Base-by-base conservation (phyloP, 2,888 invertebrate species). In the Phytoseiulus persimilis region DNA sequence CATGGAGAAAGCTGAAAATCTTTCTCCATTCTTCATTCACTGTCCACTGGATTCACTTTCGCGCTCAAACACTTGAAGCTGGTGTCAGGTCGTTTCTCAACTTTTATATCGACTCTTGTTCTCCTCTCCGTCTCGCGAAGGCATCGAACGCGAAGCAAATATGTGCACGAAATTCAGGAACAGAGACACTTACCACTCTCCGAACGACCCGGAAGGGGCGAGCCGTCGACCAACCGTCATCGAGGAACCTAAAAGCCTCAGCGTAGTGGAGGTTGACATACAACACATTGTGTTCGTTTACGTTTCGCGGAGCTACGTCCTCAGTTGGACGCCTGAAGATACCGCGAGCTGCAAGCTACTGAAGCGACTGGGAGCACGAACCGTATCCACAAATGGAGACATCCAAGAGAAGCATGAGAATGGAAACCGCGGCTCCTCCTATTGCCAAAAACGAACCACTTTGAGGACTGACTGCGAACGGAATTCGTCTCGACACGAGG, bases 1-100 rank as follows among this genome's bases (percentile, higher is more conserved):
- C 23, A 65, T 65, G 65, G 28, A 28, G 65, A 65, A 28, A 65
- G 65, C 65, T 65, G 65, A 65, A 65, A 65, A 28, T 87, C 87
- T 32, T 33, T 31, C 39, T 87, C 45, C 87, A 87, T 87, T 45
- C 87, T 45, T 87, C 87, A 87, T 87, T 87, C 87, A 87, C 87
- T 87, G 39, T 87, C 87, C 32, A 33, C 33, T 87, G 45, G 23
- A 33, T 87, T 87, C 87, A 87, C 87, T 87, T 65, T 65, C 65
- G 65, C 65, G 65, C 65, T 65, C 65, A 28, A 65, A 65, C 65
- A 65, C 28, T 65, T 65, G 65, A 65, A 3, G 65, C 65, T 65
- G 65, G 65, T 65, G 65, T 65, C 39, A 9, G 39, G 39, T 39
- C 65, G 14, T 65, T 65, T 65, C 18, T 65, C 65, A 65, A 65